Evolutionary conservation across 2,888 invertebrate species (phyloP), one percentile per base, ranked within the genome.

Genomic region (Scaptomyza flava): DNA sequence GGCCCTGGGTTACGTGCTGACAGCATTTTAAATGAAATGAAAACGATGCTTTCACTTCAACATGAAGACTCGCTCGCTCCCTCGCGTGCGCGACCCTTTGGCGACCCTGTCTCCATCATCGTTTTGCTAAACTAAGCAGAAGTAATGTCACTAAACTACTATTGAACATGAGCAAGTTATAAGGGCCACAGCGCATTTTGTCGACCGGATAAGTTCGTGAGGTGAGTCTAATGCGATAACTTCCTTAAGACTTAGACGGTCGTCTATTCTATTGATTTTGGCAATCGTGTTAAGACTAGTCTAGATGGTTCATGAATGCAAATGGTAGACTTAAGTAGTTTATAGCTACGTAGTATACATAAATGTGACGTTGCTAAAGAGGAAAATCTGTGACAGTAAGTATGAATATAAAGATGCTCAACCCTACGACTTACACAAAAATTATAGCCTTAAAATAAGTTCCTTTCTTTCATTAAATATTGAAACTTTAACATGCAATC

Each of bases 11-110:
- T 77, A 83, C 69, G 80, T 88, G 88, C 75, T 87, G 88, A 83
- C 83, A 83, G 83, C 86, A 87, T 87, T 86, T 85, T 87, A 79
- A 87, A 83, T 83, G 83, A 82, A 82, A 87, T 86, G 83, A 84
- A 87, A 87, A 86, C 78, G 83, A 87, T 83, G 88, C 83, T 85
- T 87, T 85, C 86, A 78, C 75, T 84, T 61, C 14, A 38, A 38
- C 38, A 14, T 38, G 38, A 38, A 38, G 38, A 9, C 31, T 9
- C 3, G 31, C 31, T 8, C 27, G 27, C 6, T 8, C 27, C 6
- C 6, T 34, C 33, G 33, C 11, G 34, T 1, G 12, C 36, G n/a
- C 36, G n/a, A 38, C 38, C 38, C 14, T 38, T 38, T 38, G 38
- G 38, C 14, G 14, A 14, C n/a, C n/a, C 14, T 14, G 17, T 17